A percentile compares a stretch with the other conserved stretches of the same genome.
phyloP scores from a whole-genome alignment of 2,797 vertebrate species.

The Mionectes olivaceus region DNA sequence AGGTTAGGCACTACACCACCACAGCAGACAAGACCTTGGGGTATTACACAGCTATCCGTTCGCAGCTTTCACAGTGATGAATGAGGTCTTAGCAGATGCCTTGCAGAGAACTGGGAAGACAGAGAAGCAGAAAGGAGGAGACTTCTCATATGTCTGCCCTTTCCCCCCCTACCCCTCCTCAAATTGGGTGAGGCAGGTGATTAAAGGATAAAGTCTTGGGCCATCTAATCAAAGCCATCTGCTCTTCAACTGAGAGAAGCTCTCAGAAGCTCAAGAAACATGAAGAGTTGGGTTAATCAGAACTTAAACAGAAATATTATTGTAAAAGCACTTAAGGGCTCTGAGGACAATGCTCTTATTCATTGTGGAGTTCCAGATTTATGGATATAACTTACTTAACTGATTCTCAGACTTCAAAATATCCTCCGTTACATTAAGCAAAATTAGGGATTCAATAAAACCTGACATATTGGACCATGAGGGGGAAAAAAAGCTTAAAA shows the following conservation, averaged over 20 bases:
- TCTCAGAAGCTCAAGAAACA: conserved; percentile 39
- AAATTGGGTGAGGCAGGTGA: conserved; percentile 60
- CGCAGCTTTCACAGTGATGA: conserved; percentile 76
- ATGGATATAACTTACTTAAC: background rate
- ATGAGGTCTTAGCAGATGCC: conserved; percentile 79
- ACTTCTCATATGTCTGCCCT: conserved; percentile 71
- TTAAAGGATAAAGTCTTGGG: conserved; percentile 53
- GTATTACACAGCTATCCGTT: conserved; percentile 70
- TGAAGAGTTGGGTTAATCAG: conserved; percentile 48
- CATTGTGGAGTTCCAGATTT: conserved; percentile 6
- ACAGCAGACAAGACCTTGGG: conserved; percentile 64
- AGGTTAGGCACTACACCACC: conserved; percentile 41
- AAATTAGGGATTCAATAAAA: conserved; percentile 23
- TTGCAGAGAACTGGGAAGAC: conserved; percentile 69
- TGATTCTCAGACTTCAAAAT: background rate
- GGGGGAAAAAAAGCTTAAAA: background rate
- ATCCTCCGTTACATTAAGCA: background rate
- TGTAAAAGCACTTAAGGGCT: background rate
- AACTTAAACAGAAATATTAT: conserved; percentile 24
- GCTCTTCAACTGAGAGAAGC: conserved; percentile 38
- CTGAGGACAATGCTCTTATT: conserved; percentile 12
- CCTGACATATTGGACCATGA: background rate
- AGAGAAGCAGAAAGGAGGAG: conserved; percentile 11
- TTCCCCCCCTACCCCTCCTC: background rate
- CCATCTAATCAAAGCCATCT: conserved; percentile 75